Conservation (phyloP, 2,888 invertebrate species). For the Schizaphis graminum region DNA sequence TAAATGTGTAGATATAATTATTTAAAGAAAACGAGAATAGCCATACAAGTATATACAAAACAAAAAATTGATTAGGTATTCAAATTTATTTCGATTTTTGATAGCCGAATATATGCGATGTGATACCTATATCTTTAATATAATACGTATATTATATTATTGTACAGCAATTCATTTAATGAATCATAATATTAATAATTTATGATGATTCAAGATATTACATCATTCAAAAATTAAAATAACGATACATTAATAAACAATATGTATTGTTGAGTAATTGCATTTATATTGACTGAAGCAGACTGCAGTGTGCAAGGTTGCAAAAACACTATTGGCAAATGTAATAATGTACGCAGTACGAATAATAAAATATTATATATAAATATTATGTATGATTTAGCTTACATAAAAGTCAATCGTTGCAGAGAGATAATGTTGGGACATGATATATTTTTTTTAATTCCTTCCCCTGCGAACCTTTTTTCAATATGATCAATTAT, state of each 20-base stretch:
- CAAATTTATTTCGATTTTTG: background rate
- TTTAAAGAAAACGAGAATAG: background rate
- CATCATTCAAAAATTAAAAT: background rate
- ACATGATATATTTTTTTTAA: background rate
- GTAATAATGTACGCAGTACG: background rate
- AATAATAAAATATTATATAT: background rate
- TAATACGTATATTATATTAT: background rate
- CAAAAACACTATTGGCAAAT: background rate
- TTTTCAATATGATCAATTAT: background rate
- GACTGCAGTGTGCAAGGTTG: background rate
- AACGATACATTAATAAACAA: background rate
- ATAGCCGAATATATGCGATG: no score
- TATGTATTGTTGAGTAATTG: background rate
- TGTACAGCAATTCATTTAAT: background rate
- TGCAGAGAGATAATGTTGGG: background rate
- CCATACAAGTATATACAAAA: background rate
- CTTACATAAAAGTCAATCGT: background rate
- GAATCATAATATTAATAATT: background rate
- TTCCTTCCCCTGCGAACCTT: background rate
- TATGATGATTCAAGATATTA: background rate
- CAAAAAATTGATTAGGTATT: background rate
- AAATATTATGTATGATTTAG: background rate
- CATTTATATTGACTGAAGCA: background rate
- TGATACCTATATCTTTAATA: background rate
- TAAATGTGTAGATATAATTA: background rate